phyloP scores from a whole-genome alignment of 2,888 invertebrate genomes.

The Thelaira solivaga region DNA sequence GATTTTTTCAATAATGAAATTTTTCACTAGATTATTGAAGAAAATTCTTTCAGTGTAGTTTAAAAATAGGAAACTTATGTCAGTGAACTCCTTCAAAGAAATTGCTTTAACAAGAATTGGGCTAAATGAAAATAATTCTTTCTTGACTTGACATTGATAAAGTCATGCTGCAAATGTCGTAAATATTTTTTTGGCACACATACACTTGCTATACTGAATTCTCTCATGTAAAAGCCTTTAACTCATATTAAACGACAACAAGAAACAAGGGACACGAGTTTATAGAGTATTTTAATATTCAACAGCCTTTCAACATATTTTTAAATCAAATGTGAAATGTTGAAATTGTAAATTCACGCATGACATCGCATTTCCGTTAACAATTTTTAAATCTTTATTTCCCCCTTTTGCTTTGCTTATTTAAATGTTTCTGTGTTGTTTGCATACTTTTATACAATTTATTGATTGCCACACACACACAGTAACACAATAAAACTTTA shows the following conservation, averaged over 20 bases:
- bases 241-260: neutral
- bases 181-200: neutral
- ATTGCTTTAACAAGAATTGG: too few species aligned
- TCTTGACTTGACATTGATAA: too few species aligned
- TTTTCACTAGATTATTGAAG: too few species aligned
- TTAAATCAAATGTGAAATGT: slow-evolving; percentile 32
- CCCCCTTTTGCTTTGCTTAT: neutral
- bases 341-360: slow-evolving; percentile 49
- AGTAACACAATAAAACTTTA: neutral
- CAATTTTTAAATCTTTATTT: slow-evolving; percentile 1
- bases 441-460: neutral
- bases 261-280: neutral
- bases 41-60: too few species aligned
- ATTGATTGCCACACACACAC: neutral
- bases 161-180: too few species aligned
- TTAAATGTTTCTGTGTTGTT: neutral
- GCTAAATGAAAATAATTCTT: too few species aligned
- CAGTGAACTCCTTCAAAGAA: too few species aligned
- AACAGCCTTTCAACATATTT: slow-evolving; percentile 1
- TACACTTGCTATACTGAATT: too few species aligned
- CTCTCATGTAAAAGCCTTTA: too few species aligned
- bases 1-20: too few species aligned
- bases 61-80: too few species aligned
- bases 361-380: slow-evolving; percentile 55
- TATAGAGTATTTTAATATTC: neutral